Evolutionary conservation across 2,113 vertebrate genomes (phyloP).

Genomic region (Diadophis punctatus): DNA sequence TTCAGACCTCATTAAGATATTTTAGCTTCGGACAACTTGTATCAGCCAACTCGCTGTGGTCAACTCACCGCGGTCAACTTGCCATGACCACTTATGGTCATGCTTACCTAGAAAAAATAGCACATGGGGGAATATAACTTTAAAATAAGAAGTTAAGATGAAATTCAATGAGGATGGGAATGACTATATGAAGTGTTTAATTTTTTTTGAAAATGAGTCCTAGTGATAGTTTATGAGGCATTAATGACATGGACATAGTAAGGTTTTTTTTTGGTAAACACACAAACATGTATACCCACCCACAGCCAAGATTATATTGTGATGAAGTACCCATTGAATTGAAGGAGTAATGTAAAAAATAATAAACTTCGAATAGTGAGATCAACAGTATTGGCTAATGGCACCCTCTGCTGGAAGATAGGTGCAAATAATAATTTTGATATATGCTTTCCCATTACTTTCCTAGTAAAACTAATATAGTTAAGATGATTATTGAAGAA

Average conservation of each 20-base stretch:
- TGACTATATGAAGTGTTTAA: background rate
- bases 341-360: background rate
- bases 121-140: background rate
- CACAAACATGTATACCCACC: background rate
- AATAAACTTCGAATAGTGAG: background rate
- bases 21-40: background rate
- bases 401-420: slow-evolving; percentile 67
- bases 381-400: background rate
- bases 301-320: background rate
- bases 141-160: background rate
- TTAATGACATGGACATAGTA: background rate
- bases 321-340: background rate
- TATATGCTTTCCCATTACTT: accelerated
- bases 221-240: background rate
- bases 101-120: background rate
- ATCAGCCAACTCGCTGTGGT: background rate
- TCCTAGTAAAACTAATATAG: accelerated
- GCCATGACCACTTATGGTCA: background rate
- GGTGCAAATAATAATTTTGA: slow-evolving; percentile 2
- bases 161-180: background rate
- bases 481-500: accelerated
- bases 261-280: background rate
- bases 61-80: background rate
- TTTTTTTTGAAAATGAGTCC: background rate
- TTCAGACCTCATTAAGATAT: background rate